Conservation (phyloP, 2,797 vertebrate genomes). For the Adrianichthys oophorus region DNA sequence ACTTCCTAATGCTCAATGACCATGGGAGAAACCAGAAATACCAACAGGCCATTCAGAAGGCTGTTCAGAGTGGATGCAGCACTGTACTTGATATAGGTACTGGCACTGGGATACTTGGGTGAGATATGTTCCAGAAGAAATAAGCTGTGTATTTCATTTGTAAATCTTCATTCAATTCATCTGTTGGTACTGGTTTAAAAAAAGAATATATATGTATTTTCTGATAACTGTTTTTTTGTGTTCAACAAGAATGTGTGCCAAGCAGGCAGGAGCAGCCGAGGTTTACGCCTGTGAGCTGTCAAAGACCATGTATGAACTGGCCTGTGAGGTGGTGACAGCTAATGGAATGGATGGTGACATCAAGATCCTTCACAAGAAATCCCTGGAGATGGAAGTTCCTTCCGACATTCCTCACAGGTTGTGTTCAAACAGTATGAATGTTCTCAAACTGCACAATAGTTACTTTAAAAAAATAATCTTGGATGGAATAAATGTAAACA, state of each 20-base stretch:
- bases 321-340: conserved; percentile 87
- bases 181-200: not conserved
- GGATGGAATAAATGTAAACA: not conserved
- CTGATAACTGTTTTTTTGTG: no score
- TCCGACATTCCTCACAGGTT: conserved; percentile 91
- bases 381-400: conserved; percentile 91
- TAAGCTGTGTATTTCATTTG: conserved; percentile 6
- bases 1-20: conserved; percentile 98
- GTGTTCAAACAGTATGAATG: not conserved
- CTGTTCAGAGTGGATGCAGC: conserved; percentile 83
- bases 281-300: conserved; percentile 96
- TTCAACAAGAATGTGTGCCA: conserved; percentile 90
- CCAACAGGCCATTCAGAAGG: conserved; percentile 89
- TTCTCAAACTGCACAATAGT: not conserved
- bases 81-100: conserved; percentile 95
- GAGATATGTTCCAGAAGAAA: conserved; percentile 51
- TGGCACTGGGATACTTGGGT: conserved; percentile 97
- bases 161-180: not conserved
- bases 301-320: conserved; percentile 96
- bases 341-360: conserved; percentile 88
- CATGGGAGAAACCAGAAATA: conserved; percentile 86
- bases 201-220: no score
- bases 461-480: not conserved
- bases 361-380: conserved; percentile 92
- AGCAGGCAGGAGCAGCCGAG: conserved; percentile 85